Evolutionary conservation across 2,888 invertebrate species (phyloP), one percentile per base, ranked within the genome.

Genomic region (Ctenicera cuprea): DNA sequence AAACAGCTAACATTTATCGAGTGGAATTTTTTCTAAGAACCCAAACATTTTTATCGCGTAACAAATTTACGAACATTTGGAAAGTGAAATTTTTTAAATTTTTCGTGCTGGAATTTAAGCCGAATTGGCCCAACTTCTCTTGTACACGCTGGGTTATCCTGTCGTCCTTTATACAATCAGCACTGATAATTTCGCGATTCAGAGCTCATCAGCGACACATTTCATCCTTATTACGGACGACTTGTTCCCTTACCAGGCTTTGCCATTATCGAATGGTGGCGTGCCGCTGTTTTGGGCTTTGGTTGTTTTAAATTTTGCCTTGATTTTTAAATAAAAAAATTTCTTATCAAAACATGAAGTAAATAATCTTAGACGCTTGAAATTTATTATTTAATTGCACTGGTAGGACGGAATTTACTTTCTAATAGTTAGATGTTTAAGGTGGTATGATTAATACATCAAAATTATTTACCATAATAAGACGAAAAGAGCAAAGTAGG

Each of bases 161-260:
- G 71, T 75, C 69, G 71, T 71, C 78, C 80, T 82, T 82, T 83
- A 84, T 83, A 85, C 82, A 83, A 85, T 85, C 86, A 85, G 83
- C 81, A 81, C 83, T 83, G 85, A 86, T 86, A 86, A 86, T 86
- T 86, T 83, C 81, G 84, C 86, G 84, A 87, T 87, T 87, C 86
- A 87, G 82, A 83, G 83, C 84, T 87, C 86, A 87, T 87, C 86
- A 87, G 83, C 84, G 83, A 83, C 85, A 85, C 85, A 83, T 86
- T 86, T 86, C 85, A 85, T 84, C 84, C 85, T 84, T 86, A 85
- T 86, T 86, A 85, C 85, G 81, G 80, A 78, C 82, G 82, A 83
- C 86, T 85, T 85, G 86, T 86, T 86, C 85, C 80, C 78, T 77
- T 73, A 75, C 71, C 59, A 68, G 22, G 48, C 73, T 74, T 68